Conservation (phyloP, 2,113 vertebrate genomes). For the Tachuris rubrigastra region DNA sequence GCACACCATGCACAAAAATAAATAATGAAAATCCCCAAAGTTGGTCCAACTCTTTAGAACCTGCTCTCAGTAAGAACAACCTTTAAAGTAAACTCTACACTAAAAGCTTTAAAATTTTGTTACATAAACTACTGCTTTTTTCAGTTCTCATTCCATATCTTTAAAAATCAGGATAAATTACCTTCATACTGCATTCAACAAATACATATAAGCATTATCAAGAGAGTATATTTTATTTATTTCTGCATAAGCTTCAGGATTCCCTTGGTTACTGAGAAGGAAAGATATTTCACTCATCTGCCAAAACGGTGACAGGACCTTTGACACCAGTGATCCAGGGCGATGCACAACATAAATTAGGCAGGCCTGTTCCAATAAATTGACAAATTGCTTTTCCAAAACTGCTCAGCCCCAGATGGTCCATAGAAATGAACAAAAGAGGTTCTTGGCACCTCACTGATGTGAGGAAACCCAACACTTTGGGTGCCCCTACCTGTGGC, state of each 20-base stretch:
- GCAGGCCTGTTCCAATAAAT: not conserved
- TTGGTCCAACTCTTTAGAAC: fast-evolving
- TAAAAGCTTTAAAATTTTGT: not conserved
- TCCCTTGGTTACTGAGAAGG: not conserved
- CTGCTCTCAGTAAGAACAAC: not conserved
- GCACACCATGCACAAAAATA: not conserved
- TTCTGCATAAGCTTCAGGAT: not conserved
- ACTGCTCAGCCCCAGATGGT: not conserved
- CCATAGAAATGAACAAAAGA: not conserved
- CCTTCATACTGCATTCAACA: not conserved
- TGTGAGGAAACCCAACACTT: not conserved
- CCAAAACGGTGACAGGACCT: not conserved
- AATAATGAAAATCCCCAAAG: not conserved
- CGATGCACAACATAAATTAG: not conserved
- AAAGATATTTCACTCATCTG: not conserved
- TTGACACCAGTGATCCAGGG: not conserved
- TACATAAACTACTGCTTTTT: not conserved
- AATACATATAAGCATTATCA: not conserved
- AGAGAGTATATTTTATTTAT: not conserved
- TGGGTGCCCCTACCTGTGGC: not conserved
- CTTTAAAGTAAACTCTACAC: not conserved
- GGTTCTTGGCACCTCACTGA: not conserved
- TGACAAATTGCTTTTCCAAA: not conserved
- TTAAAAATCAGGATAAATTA: not conserved
- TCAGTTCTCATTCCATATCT: not conserved